Conservation (phyloP, 1,140 invertebrate species). For the Ceratoteleas bidentatus region DNA sequence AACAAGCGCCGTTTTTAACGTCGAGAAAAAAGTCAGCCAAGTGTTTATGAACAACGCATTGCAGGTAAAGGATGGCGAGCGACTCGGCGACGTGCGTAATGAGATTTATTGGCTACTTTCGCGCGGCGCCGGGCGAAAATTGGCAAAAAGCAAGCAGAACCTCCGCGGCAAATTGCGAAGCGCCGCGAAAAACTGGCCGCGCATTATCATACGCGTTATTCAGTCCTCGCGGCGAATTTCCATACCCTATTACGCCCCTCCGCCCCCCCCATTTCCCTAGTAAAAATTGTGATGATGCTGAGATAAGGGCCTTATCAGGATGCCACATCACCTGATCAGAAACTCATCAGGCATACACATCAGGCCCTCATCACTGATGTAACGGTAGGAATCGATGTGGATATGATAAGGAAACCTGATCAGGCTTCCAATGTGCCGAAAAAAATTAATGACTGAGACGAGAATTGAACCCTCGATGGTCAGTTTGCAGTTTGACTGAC, state of each 20-base stretch:
- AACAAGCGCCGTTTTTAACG: conserved; percentile 33
- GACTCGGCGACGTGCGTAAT: conserved; percentile 55
- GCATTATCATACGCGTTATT: conserved; percentile 54
- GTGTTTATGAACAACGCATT: conserved; percentile 52
- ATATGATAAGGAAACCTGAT: no score
- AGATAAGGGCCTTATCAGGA: no score
- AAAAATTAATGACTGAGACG: no score
- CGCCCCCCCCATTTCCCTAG: no score
- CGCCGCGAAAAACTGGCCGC: conserved; percentile 34
- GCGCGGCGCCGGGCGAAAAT: conserved; percentile 37
- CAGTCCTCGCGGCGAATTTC: conserved; percentile 50
- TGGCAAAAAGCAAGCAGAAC: conserved; percentile 59
- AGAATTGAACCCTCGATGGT: no score
- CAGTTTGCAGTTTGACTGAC: no score
- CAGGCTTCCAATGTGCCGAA: no score
- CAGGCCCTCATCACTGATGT: no score
- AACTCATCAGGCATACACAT: no score
- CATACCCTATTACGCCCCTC: conserved; percentile 40
- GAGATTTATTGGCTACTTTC: conserved; percentile 64
- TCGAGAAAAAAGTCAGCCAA: conserved; percentile 19
- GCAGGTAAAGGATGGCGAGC: conserved; percentile 48
- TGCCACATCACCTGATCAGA: no score
- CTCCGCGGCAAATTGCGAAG: conserved; percentile 46
- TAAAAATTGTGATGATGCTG: no score
- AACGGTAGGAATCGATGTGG: no score